phyloP scores from a whole-genome alignment of 2,797 vertebrate genomes.

The Salmo trutta region DNA sequence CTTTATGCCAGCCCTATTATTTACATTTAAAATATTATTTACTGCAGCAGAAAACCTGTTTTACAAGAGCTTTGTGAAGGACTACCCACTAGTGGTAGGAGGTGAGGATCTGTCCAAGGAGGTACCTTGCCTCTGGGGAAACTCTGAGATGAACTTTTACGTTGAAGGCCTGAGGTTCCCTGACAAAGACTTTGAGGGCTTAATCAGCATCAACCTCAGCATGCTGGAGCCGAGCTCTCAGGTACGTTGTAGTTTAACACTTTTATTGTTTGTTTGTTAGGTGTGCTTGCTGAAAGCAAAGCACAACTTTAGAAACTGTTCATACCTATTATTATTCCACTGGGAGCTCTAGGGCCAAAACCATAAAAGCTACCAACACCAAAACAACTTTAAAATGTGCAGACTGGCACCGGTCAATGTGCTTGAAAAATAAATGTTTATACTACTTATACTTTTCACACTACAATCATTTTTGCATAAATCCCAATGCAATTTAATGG shows the following conservation, averaged over 20 bases:
- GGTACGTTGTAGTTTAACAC: constrained; percentile 60
- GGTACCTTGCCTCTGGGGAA: constrained; percentile 68
- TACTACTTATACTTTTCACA: too few species aligned
- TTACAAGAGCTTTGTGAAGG: constrained; percentile 39
- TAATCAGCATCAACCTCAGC: constrained; percentile 80
- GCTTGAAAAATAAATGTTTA: too few species aligned
- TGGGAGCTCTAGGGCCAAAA: too few species aligned
- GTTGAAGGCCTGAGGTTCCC: constrained; percentile 89
- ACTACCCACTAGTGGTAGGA: constrained; percentile 75
- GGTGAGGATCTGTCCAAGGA: constrained; percentile 60
- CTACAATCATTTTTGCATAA: too few species aligned
- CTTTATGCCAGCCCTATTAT: too few species aligned
- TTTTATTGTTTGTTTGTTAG: background rate
- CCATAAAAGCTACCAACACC: too few species aligned
- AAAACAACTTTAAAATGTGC: too few species aligned
- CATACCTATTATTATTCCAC: too few species aligned
- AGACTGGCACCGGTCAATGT: too few species aligned
- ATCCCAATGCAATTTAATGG: too few species aligned
- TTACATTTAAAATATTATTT: background rate
- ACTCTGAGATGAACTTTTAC: constrained; percentile 73
- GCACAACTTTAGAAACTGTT: too few species aligned
- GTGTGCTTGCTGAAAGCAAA: too few species aligned
- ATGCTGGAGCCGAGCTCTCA: constrained; percentile 72
- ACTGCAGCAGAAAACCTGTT: constrained; percentile 21
- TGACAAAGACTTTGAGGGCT: constrained; percentile 79